Evolutionary conservation across 2,113 vertebrate species (phyloP).

Genomic region (Hiodon tergisus): DNA sequence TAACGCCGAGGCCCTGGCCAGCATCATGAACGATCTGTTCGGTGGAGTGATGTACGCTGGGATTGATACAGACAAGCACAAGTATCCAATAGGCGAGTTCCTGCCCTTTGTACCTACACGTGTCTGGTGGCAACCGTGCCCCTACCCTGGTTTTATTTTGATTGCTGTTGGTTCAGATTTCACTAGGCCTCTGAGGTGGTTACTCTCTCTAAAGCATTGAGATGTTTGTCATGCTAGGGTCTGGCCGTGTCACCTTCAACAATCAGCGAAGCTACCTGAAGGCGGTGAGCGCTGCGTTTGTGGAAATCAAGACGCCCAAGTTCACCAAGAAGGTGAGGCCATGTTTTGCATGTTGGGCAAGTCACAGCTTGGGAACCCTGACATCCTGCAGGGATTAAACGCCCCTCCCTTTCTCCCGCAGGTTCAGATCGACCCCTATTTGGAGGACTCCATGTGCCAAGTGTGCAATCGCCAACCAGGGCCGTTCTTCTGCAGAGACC

Average conservation of each 20-base stretch:
- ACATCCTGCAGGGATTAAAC: neutral
- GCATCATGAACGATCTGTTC: constrained; percentile 92
- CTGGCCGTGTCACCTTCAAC: constrained; percentile 95
- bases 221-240: constrained; percentile 63
- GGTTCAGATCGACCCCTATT: constrained; percentile 96
- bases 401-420: constrained; percentile 35
- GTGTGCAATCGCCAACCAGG: constrained; percentile 86
- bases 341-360: no score
- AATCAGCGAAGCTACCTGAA: constrained; percentile 96
- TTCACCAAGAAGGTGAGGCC: constrained; percentile 90
- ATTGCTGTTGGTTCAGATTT: neutral
- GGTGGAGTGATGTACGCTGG: constrained; percentile 94
- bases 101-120: neutral
- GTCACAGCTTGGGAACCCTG: no score
- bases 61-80: constrained; percentile 99
- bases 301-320: constrained; percentile 97
- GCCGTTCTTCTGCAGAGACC: constrained; percentile 97
- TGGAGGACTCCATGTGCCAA: constrained; percentile 96
- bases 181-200: neutral
- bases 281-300: constrained; percentile 90
- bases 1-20: constrained; percentile 88
- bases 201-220: neutral
- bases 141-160: neutral
- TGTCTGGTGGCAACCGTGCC: no score
- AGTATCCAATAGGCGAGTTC: constrained; percentile 92